phyloP scores from a whole-genome alignment of 2,888 invertebrate species.

The Agrilus biguttatus region DNA sequence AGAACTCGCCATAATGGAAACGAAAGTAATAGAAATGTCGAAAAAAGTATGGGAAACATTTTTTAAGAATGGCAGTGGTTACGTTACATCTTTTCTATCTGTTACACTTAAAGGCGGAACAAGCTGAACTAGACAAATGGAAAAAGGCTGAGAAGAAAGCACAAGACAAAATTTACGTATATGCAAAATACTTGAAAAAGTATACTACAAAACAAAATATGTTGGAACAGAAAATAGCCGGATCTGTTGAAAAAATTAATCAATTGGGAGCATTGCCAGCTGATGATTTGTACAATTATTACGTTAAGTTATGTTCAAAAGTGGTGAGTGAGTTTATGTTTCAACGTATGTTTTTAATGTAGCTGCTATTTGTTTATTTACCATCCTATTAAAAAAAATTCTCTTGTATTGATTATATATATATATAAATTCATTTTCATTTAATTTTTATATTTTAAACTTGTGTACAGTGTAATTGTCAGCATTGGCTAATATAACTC shows the following conservation, averaged over 20 bases:
- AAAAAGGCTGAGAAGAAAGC: conserved; percentile 79
- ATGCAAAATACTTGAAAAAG: conserved; percentile 90
- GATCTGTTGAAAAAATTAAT: conserved; percentile 89
- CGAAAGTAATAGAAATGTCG: conserved; percentile 53
- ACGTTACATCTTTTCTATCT: not conserved
- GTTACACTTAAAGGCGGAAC: conserved; percentile 51
- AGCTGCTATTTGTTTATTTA: conserved; percentile 1
- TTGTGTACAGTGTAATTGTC: no score
- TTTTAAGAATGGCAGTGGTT: not conserved
- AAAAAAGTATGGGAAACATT: conserved; percentile 34
- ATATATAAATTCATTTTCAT: no score
- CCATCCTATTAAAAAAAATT: no score
- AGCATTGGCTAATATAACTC: not conserved
- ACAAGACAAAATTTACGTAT: conserved; percentile 88
- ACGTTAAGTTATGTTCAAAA: conserved; percentile 60
- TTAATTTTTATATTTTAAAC: no score
- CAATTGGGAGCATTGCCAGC: conserved; percentile 91
- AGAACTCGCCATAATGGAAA: conserved; percentile 69
- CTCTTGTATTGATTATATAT: no score
- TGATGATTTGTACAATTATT: conserved; percentile 76
- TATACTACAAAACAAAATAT: conserved; percentile 89
- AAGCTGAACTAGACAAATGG: conserved; percentile 68
- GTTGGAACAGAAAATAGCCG: conserved; percentile 84
- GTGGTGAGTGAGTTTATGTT: conserved; percentile 32
- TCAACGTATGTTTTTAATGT: not conserved